A percentile compares a stretch with the other conserved stretches of the same genome.
Conservation (phyloP, 2,113 vertebrate species). For the Benthochromis sp. region DNA sequence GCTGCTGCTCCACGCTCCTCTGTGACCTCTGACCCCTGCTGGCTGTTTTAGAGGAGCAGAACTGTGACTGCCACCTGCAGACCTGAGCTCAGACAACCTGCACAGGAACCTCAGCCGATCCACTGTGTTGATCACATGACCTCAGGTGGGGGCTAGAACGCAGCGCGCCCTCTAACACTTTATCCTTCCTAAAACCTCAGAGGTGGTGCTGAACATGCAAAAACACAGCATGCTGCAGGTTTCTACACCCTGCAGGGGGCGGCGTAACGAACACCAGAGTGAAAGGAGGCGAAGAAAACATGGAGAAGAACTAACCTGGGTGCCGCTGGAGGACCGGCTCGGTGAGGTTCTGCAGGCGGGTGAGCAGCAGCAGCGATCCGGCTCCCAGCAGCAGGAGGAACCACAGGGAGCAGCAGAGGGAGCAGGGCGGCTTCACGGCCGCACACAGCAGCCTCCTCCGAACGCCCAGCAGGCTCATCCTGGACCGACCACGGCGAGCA, state of each 20-base stretch:
- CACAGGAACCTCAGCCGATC: not conserved
- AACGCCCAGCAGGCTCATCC: not conserved
- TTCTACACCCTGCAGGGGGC: not conserved
- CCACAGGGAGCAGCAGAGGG: constrained; percentile 64
- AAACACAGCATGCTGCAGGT: not conserved
- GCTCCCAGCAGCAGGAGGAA: constrained; percentile 81
- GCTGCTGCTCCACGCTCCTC: not conserved
- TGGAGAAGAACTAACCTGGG: constrained; percentile 72
- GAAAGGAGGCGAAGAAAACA: not conserved
- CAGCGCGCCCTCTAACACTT: rapidly evolving
- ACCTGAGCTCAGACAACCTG: not conserved
- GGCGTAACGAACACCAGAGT: rapidly evolving
- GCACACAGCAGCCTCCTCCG: not conserved
- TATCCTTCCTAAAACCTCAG: not conserved
- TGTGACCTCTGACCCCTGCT: not conserved
- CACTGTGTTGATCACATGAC: not conserved
- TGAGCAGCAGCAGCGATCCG: constrained; percentile 79
- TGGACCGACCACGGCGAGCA: not conserved
- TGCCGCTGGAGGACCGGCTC: constrained; percentile 69
- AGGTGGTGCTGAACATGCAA: not conserved
- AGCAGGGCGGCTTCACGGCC: constrained; percentile 75
- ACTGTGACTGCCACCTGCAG: rapidly evolving
- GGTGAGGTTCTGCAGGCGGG: constrained; percentile 78
- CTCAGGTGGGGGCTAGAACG: not conserved
- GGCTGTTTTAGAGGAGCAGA: not conserved